Conservation (phyloP, 2,888 invertebrate genomes). For the Homarus gammarus region DNA sequence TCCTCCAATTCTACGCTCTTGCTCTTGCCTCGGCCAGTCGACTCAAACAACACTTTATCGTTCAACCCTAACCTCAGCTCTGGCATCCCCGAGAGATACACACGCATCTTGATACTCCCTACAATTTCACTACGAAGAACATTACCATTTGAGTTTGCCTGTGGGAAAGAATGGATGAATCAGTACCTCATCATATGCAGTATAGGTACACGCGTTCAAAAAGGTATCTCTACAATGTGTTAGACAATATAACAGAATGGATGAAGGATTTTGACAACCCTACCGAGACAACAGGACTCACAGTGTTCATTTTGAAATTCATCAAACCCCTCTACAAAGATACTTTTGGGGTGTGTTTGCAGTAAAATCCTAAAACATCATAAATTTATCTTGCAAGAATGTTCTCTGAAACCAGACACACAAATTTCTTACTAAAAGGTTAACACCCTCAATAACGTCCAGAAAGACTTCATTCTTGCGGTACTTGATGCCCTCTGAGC, state of each 20-base stretch:
- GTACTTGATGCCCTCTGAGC: slow-evolving; percentile 98
- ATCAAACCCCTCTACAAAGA: too few relatives aligned
- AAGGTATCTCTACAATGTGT: too few relatives aligned
- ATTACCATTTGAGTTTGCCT: slow-evolving; percentile 96
- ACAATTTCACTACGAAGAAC: slow-evolving; percentile 98
- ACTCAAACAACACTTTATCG: slow-evolving; percentile 98
- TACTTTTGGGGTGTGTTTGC: background rate
- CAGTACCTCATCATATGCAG: too few relatives aligned
- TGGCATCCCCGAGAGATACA: slow-evolving; percentile 98
- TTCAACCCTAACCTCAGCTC: slow-evolving; percentile 96
- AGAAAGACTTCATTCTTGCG: slow-evolving; percentile 99
- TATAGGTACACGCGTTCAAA: too few relatives aligned
- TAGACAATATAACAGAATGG: too few relatives aligned
- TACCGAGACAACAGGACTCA: too few relatives aligned
- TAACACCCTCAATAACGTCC: slow-evolving; percentile 99
- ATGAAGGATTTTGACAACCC: too few relatives aligned
- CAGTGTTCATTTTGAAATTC: too few relatives aligned
- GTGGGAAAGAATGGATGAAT: slow-evolving; percentile 29
- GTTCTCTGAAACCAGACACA: background rate
- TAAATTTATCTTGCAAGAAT: too few relatives aligned
- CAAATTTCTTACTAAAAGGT: slow-evolving; percentile 85
- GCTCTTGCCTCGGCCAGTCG: slow-evolving; percentile 97
- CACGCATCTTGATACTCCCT: slow-evolving; percentile 98
- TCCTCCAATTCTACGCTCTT: slow-evolving; percentile 99
- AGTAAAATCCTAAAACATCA: too few relatives aligned